These are phyloP conservation scores for Hemitrygon akajei DNA, from an alignment of 2,797 vertebrate species.

Conservation along the genomic window DNA sequence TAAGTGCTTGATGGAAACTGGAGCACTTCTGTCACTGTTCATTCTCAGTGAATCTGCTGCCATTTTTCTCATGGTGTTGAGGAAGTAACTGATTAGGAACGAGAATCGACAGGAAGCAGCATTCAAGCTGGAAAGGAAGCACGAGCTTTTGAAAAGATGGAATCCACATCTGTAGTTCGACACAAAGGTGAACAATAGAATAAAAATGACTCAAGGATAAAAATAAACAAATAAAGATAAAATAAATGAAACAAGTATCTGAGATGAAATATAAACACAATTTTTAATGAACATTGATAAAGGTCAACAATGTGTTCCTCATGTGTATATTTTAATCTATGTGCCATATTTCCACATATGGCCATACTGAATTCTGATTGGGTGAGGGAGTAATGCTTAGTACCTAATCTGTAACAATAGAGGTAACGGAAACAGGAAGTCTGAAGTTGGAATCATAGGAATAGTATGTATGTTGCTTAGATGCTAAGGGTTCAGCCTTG, in stretches of 20 bases:
- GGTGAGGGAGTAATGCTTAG: no score
- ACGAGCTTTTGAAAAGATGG: not conserved
- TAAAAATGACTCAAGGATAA: not conserved
- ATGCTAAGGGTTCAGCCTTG: no score
- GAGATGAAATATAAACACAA: not conserved
- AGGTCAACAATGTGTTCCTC: not conserved
- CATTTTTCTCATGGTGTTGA: not conserved
- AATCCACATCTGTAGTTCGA: not conserved
- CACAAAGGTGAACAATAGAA: not conserved
- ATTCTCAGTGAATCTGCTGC: not conserved
- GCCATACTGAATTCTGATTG: no score
- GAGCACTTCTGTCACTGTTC: not conserved
- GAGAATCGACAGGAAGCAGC: not conserved
- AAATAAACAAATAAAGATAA: not conserved
- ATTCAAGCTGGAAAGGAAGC: not conserved
- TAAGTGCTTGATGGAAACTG: not conserved
- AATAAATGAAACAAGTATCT: not conserved
- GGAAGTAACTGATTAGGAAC: not conserved
- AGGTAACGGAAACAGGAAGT: no score
- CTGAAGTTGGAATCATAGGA: no score
- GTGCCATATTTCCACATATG: no score
- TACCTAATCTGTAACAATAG: no score
- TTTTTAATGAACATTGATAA: not conserved
- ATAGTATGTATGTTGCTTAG: no score
- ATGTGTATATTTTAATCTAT: no score